Percentiles rank a stretch among this genome's conserved stretches.
Conservation (phyloP, 1,140 invertebrate species). For the Drosophila jambulina region DNA sequence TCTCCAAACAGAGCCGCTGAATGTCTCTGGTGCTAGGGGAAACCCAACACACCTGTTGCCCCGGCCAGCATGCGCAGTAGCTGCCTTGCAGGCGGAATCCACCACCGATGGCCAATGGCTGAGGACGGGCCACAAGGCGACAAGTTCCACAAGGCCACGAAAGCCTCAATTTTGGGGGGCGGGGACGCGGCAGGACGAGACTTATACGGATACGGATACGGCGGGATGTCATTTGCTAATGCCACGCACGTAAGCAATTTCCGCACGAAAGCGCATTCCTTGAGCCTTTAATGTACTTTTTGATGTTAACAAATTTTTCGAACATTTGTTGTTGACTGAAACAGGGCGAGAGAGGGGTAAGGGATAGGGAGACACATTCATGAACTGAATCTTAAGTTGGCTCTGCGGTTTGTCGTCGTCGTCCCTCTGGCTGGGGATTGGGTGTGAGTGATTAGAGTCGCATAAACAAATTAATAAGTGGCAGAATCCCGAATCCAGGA, state of each 20-base stretch:
- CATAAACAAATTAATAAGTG: conserved; percentile 75
- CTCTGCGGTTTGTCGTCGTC: conserved; percentile 23
- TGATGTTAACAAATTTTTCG: conserved; percentile 83
- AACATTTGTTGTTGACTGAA: conserved; percentile 77
- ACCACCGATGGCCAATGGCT: conserved; percentile 73
- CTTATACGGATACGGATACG: conserved; percentile 53
- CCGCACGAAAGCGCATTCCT: conserved; percentile 82
- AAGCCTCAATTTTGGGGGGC: not conserved
- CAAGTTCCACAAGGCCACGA: conserved; percentile 70
- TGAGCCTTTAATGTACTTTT: conserved; percentile 84
- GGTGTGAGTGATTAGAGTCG: conserved; percentile 71
- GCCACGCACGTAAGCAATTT: conserved; percentile 83
- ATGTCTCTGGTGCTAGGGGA: not conserved
- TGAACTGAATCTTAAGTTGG: conserved; percentile 63
- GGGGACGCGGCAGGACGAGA: conserved; percentile 45
- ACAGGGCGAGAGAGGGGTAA: not conserved
- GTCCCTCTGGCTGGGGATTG: conserved; percentile 17
- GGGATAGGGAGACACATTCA: conserved; percentile 22
- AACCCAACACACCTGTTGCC: conserved; percentile 73
- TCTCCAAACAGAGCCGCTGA: conserved; percentile 39
- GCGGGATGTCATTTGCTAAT: conserved; percentile 73
- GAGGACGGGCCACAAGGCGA: conserved; percentile 68
- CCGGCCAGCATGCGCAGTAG: conserved; percentile 61
- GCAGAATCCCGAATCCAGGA: not conserved
- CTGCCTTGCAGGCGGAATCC: conserved; percentile 9